Base-by-base conservation (phyloP, 1,140 invertebrate genomes). In the Zaprionus nigranus region DNA sequence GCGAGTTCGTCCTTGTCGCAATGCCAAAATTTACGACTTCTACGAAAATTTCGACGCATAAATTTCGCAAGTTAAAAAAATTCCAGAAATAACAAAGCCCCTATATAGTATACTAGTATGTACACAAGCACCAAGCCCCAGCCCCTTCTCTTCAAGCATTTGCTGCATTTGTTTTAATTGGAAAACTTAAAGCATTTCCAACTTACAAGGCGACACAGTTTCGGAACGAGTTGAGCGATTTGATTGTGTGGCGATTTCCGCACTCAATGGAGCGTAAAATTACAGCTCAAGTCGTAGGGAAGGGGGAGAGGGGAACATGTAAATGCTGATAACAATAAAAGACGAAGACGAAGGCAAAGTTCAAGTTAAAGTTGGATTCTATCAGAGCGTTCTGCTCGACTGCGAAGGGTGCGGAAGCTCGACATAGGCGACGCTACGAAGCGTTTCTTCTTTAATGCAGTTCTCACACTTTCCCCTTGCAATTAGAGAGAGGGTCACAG, bases 241-340 rank as follows among this genome's bases (percentile, higher is more conserved):
- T 81, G 82, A 85, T 81, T 84, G 82, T 78, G 82, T 65, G 82
- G 63, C 83, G 79, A 87, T 88, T 78, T 83, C 74, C 58, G 53
- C 63, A 76, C 57, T 66, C 84, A 84, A 87, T 88, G 78, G 78
- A 88, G 81, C 84, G 70, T 88, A 82, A 87, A 88, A 88, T 87
- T 88, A 68, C 82, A 72, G 68, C 76, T 56, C 26, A 22, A 56
- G 56, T 46, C 61, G 46, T 22, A 70, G 53, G 66, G 3, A 9
- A 12, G 20, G 26, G 15, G 15, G 22, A 15, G 20, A 22, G 59
- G 13, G 36, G 22, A 5, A 53, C 40, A 77, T 77, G 63, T 77
- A 67, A 77, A 73, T 77, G 69, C 59, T 77, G 49, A 62, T 59
- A 59, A 38, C 75, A 63, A 73, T 77, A 77, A 73, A 73, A 62